Base-by-base conservation (phyloP, 2,113 vertebrate genomes). In the Bos indicus region DNA sequence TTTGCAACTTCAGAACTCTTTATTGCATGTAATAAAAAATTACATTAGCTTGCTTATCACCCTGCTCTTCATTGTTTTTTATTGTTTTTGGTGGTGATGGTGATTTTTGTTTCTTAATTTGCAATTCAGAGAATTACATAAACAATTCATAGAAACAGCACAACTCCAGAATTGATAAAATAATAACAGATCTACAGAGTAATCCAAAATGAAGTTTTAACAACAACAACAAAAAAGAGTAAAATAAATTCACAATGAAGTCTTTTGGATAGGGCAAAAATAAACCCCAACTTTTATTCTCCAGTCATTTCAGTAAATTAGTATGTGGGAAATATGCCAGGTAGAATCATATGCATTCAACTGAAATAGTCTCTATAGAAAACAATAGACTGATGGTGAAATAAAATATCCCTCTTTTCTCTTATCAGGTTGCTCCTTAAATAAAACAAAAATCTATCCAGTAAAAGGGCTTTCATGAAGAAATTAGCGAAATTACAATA, bases 361-460 rank as follows among this genome's bases (percentile, higher is more conserved):
- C 14, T 43, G 92, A 98, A 97, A 88, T 74, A 93, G 90, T 96
- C 85, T 98, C 88, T 98, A 30, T 82, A 96, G 82, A 96, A 97
- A 95, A 82, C 52, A 84, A 15, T 17, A 9, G 95, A 94, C 85
- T 78, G 74, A 82, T 95, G 21, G 30, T 97, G 92, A 86, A 89
- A 87, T 67, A 89, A 98, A 97, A 92, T 71, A 19, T 1, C 36
- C 95, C 92, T 94, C 64, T 97, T 95, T 98, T 96, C 25, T 59
- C 98, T 98, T 87, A 90, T 85, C 90, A 98, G 98, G 97, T 84
- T 97, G 52, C 59, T 74, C 95, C 95, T 95, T 95, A 92, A 96
- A 96, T 92, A 96, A 97, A 95, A 97, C 82, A 96, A 97, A 92
- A 36, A 2, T 88, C 56, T 96, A 8, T 64, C 64, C 60, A 90